These are phyloP conservation scores for Idaea aversata DNA, from an alignment of 2,888 invertebrate species.

Conservation along the genomic window DNA sequence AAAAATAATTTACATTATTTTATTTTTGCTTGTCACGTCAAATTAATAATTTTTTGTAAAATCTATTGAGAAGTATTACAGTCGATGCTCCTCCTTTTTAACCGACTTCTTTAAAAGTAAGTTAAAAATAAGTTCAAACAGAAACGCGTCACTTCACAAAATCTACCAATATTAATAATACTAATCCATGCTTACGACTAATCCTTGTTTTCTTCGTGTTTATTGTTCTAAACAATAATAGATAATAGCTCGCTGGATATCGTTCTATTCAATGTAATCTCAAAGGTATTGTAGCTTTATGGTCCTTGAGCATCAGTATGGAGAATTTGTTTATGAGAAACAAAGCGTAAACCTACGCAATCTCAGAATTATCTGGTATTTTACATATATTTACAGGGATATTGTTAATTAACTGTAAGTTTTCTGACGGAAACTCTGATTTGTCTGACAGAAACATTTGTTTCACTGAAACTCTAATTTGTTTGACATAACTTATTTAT, in stretches of 20 bases:
- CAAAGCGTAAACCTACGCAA: background rate
- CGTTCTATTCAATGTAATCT: background rate
- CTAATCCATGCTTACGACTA: slow-evolving; percentile 2
- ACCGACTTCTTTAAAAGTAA: too few relatives aligned
- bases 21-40: too few relatives aligned
- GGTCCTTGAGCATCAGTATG: background rate
- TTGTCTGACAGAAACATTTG: too few relatives aligned
- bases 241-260: background rate
- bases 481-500: too few relatives aligned
- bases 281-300: background rate
- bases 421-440: too few relatives aligned
- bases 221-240: background rate
- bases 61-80: too few relatives aligned
- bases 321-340: background rate
- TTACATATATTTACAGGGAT: background rate
- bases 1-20: too few relatives aligned
- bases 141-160: background rate
- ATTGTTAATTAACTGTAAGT: too few relatives aligned
- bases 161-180: slow-evolving; percentile 10
- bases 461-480: too few relatives aligned
- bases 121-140: background rate
- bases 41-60: too few relatives aligned
- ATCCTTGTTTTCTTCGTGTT: background rate
- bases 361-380: background rate
- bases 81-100: too few relatives aligned